Evolutionary conservation across 2,888 invertebrate genomes (phyloP).

Genomic region (Dichetophora obliterata): DNA sequence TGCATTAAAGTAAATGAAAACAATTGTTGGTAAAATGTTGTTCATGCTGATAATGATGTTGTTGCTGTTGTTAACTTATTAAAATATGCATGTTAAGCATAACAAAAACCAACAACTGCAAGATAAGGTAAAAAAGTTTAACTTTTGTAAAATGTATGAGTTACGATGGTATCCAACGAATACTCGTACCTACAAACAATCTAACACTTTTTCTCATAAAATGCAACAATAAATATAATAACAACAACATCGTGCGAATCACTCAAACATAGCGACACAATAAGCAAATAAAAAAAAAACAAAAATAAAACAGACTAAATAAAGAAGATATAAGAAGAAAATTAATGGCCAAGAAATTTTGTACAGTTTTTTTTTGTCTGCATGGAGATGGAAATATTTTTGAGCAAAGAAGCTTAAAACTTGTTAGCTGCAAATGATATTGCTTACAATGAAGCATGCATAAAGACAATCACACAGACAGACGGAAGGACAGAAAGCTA

Average conservation of each 20-base stretch:
- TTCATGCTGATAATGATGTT: conserved; percentile 3
- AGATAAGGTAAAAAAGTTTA: background rate
- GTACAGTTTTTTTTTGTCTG: too few relatives aligned
- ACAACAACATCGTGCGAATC: background rate
- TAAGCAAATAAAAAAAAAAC: background rate
- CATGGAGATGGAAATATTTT: background rate
- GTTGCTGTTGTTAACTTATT: conserved; percentile 10
- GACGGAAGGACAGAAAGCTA: background rate
- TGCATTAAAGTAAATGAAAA: conserved; percentile 27
- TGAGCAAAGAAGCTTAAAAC: background rate
- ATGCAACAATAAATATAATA: background rate
- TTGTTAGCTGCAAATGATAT: background rate
- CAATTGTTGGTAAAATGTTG: conserved; percentile 30
- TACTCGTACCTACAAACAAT: background rate
- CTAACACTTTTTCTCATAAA: conserved; percentile 22
- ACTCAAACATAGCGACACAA: conserved; percentile 21
- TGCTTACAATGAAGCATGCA: background rate
- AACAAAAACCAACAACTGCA: background rate
- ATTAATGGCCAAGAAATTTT: background rate
- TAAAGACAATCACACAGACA: background rate
- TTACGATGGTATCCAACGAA: conserved; percentile 26
- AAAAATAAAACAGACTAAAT: background rate
- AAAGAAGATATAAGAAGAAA: background rate
- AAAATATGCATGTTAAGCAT: conserved; percentile 23
- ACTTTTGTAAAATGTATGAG: background rate